Evolutionary conservation across 37 sponge, comb jelly and placozoan genomes (phyloP), one percentile per base, ranked within the genome.

Genomic region (Spongilla lacustris): DNA sequence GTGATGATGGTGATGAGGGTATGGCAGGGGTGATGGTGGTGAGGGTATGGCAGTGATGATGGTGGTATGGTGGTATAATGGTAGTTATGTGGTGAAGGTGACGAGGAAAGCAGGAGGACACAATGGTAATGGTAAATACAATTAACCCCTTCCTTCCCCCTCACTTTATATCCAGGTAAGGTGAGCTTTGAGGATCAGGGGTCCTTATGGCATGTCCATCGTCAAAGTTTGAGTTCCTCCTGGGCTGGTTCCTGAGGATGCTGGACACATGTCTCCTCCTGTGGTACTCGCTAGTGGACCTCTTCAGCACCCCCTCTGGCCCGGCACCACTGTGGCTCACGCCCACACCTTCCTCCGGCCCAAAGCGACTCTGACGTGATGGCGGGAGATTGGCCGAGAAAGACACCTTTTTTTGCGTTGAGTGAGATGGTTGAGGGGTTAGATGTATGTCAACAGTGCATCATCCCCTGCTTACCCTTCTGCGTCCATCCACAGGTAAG

Each of bases 381-480:
- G 91, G 91, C 0, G 91, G 91, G 29, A 84, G 86, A 12, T 71
- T 70, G 10, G 91, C 28, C 13, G 91, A 85, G 76, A 90, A 90
- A 10, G 86, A 75, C 0, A 90, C 91, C 86, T 90, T 50, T 28
- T 23, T 21, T 21, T 23, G 68, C 17, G 21, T 21, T 23, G 68
- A 66, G 21, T 17, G 17, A n/a, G n/a, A n/a, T n/a, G n/a, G n/a
- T n/a, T n/a, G n/a, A n/a, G n/a, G n/a, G n/a, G 41, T 41, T 41
- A 41, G 6, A 41, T 41, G 41, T 41, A 41, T 3, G 6, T 41
- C 41, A 41, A 41, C 6, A n/a, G n/a, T n/a, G n/a, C n/a, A n/a
- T n/a, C n/a, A n/a, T n/a, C n/a, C n/a, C n/a, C n/a, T n/a, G 6
- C 41, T 41, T 41, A 41, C 41, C 41, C 41, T 41, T 41, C 41